Conservation (phyloP, 2,113 vertebrate genomes). For the Macrotis lagotis region DNA sequence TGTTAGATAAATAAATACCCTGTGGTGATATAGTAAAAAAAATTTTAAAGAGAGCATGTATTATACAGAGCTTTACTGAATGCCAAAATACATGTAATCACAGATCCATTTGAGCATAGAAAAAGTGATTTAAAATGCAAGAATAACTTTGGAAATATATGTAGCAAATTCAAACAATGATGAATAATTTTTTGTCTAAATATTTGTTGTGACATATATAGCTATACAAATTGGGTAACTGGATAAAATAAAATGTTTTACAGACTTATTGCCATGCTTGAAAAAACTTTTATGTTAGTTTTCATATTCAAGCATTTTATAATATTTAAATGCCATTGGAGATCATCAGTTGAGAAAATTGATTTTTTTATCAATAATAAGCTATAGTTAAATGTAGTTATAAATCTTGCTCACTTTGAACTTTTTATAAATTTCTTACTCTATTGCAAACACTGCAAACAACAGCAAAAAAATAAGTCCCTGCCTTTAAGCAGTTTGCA, state of each 20-base stretch:
- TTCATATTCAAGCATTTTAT: background rate
- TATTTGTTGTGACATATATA: background rate
- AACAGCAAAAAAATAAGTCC: background rate
- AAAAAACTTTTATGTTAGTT: background rate
- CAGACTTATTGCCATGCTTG: background rate
- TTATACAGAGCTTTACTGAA: background rate
- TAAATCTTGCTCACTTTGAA: background rate
- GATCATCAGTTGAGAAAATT: background rate
- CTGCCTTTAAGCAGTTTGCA: background rate
- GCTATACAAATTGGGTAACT: background rate
- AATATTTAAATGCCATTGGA: background rate
- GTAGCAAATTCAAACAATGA: background rate
- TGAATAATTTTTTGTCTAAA: background rate
- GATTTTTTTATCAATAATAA: background rate
- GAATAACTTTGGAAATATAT: background rate
- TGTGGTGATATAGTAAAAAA: background rate
- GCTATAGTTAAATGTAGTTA: background rate
- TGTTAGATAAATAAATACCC: background rate
- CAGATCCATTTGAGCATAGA: background rate
- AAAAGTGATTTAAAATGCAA: background rate
- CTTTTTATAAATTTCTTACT: background rate
- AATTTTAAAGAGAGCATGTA: background rate
- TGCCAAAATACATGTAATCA: background rate
- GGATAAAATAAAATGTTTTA: background rate
- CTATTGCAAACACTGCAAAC: background rate